Evolutionary conservation across 64 coral and sea anemone genomes (phyloP).

Genomic region (Porites australiensis): DNA sequence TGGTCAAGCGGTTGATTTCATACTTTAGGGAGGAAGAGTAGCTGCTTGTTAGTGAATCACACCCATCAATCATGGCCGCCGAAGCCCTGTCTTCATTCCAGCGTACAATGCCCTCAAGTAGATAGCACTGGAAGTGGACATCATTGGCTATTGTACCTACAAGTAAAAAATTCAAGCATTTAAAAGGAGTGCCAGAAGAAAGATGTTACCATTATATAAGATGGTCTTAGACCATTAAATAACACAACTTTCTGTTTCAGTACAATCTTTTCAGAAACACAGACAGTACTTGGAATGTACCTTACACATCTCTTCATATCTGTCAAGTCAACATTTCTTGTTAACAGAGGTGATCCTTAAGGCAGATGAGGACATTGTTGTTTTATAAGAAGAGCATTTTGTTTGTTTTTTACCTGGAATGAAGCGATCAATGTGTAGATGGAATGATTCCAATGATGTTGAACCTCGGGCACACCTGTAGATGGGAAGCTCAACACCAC

Average conservation of each 20-base stretch:
- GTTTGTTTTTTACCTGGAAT: constrained; percentile 46
- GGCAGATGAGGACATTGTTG: too few species aligned
- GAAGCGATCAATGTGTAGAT: constrained; percentile 56
- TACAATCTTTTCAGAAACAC: too few species aligned
- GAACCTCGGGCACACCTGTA: constrained; percentile 74
- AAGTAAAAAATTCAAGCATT: background rate
- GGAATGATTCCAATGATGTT: constrained; percentile 72
- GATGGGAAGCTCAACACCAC: background rate
- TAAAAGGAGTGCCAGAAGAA: background rate
- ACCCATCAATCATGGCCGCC: background rate
- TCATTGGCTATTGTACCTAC: constrained; percentile 38
- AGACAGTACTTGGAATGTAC: too few species aligned
- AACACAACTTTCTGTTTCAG: background rate
- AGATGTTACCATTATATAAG: background rate
- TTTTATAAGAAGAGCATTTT: too few species aligned
- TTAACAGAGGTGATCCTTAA: too few species aligned
- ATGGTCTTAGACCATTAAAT: too few species aligned
- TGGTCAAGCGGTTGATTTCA: background rate
- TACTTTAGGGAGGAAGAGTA: background rate
- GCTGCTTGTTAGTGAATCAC: background rate
- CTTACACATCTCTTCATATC: too few species aligned
- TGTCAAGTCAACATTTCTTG: too few species aligned
- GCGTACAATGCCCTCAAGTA: constrained; percentile 32
- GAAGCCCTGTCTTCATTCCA: constrained; percentile 55
- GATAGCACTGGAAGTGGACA: constrained; percentile 67